phyloP scores from a whole-genome alignment of 2,113 vertebrate species.

The Tamias sibiricus region DNA sequence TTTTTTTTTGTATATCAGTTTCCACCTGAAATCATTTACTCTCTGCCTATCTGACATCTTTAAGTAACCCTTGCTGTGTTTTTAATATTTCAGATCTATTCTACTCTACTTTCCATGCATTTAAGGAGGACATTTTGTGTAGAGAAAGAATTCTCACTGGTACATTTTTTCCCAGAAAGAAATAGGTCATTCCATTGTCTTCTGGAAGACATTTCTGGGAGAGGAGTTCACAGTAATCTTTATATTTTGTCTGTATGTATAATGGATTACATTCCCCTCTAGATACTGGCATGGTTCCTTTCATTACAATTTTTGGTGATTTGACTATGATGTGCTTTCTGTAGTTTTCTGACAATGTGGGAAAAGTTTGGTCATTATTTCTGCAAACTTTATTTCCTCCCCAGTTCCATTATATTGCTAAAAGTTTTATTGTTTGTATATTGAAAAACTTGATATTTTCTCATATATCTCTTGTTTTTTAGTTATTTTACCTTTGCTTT shows the following conservation, averaged over 20 bases:
- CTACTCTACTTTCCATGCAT: neutral
- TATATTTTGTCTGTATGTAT: neutral
- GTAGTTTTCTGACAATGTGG: neutral
- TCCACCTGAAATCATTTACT: neutral
- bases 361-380: neutral
- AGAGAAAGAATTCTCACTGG: neutral
- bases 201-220: neutral
- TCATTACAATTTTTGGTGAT: neutral
- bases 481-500: neutral
- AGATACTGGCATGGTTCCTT: neutral
- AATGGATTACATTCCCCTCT: accelerated
- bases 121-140: neutral
- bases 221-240: neutral
- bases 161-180: neutral
- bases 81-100: neutral
- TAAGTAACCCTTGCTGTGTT: neutral
- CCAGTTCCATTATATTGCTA: neutral
- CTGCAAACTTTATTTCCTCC: neutral
- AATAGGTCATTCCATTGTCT: neutral
- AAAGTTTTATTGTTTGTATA: neutral
- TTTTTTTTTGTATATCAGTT: neutral
- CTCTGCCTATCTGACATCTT: neutral
- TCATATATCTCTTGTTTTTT: neutral
- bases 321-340: neutral
- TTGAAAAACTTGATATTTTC: neutral